These are phyloP conservation scores for Prietella phreatophila DNA, from an alignment of 2,113 vertebrate species.

Conservation along the genomic window DNA sequence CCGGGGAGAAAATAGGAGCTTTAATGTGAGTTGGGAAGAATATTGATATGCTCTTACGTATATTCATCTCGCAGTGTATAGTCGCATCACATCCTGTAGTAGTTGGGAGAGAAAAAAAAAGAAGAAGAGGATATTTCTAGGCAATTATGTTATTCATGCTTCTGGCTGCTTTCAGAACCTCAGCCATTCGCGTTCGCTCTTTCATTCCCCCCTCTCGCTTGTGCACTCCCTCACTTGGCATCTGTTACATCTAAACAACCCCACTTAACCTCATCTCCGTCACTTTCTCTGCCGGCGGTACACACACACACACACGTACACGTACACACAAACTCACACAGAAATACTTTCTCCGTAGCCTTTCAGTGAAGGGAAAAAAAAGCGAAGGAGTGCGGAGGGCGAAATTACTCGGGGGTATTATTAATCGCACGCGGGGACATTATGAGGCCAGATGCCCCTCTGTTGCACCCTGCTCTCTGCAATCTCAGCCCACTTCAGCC, in stretches of 20 bases:
- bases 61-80: background rate
- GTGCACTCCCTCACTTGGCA: conserved; percentile 64
- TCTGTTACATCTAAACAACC: conserved; percentile 74
- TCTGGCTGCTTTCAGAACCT: conserved; percentile 44
- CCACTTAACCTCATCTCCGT: conserved; percentile 79
- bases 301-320: conserved; percentile 53
- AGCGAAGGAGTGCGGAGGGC: conserved; percentile 38
- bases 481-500: conserved; percentile 78
- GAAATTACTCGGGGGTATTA: conserved; percentile 56
- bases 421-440: conserved; percentile 57
- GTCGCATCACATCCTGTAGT: background rate
- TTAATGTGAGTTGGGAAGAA: background rate
- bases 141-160: conserved; percentile 54
- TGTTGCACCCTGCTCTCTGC: conserved; percentile 73
- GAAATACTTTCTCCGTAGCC: conserved; percentile 40
- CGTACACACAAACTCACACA: background rate
- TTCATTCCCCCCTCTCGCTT: conserved; percentile 35
- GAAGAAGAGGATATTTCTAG: conserved; percentile 33
- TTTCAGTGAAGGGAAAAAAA: conserved; percentile 46
- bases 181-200: conserved; percentile 24
- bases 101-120: background rate
- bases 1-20: background rate
- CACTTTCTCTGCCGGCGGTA: conserved; percentile 70
- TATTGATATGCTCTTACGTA: background rate
- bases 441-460: conserved; percentile 69